phyloP scores from a whole-genome alignment of 2,797 vertebrate genomes.

The Anguilla marmorata region DNA sequence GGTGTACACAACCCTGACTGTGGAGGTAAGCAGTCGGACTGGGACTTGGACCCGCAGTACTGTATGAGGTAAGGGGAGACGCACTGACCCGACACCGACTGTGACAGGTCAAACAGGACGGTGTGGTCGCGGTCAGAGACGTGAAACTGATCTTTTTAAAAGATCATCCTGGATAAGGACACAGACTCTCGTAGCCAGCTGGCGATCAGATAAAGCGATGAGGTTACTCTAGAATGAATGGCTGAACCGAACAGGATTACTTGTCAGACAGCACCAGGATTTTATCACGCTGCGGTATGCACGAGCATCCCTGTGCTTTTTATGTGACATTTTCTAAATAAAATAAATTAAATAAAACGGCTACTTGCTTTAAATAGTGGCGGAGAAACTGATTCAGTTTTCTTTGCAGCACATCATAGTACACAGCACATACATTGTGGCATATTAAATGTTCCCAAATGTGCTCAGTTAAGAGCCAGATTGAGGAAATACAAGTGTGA shows the following conservation, averaged over 20 bases:
- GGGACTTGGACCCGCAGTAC: background rate
- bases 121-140: background rate
- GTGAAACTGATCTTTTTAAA: background rate
- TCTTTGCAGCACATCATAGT: background rate
- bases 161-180: background rate
- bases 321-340: background rate
- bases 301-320: background rate
- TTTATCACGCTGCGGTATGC: background rate
- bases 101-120: background rate
- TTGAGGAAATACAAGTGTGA: background rate
- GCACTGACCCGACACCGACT: background rate
- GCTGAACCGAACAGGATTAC: background rate
- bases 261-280: background rate
- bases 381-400: background rate
- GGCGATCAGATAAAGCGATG: background rate
- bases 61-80: too few relatives aligned
- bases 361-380: background rate
- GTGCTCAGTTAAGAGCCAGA: background rate
- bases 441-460: background rate
- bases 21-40: slow-evolving; percentile 74
- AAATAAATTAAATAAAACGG: too few relatives aligned
- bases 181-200: background rate
- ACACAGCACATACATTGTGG: background rate
- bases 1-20: slow-evolving; percentile 82
- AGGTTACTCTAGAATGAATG: background rate